phyloP scores from a whole-genome alignment of 2,113 vertebrate genomes.

The Scomber colias region DNA sequence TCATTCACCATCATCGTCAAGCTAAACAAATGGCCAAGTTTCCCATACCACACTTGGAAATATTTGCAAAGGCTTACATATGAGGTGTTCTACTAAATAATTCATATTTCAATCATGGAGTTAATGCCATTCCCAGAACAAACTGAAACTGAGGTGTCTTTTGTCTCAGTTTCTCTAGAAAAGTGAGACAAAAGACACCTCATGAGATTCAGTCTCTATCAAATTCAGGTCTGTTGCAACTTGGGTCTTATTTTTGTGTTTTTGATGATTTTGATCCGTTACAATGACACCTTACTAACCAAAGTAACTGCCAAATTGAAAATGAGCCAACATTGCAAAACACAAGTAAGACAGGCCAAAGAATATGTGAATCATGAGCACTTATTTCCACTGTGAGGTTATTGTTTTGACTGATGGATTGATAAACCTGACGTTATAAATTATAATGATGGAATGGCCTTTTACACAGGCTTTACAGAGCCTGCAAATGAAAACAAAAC shows the following conservation, averaged over 20 bases:
- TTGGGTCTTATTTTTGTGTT: background rate
- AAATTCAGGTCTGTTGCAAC: too few species aligned
- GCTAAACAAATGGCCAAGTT: slow-evolving; percentile 29
- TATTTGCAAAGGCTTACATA: slow-evolving; percentile 45
- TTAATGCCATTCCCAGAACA: slow-evolving; percentile 34
- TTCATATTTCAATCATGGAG: slow-evolving; percentile 58
- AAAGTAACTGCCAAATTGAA: background rate
- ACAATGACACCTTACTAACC: too few species aligned
- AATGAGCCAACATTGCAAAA: background rate
- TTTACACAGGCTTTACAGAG: too few species aligned
- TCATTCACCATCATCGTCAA: slow-evolving; percentile 38
- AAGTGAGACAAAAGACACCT: background rate
- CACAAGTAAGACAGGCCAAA: background rate
- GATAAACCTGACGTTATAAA: too few species aligned
- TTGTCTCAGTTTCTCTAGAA: background rate
- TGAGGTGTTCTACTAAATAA: slow-evolving; percentile 59
- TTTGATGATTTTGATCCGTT: background rate
- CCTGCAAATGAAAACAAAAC: too few species aligned
- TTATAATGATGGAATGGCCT: too few species aligned
- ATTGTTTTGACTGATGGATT: too few species aligned
- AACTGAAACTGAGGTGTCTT: background rate
- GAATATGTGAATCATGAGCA: background rate
- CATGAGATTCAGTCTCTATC: background rate
- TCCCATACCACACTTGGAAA: slow-evolving; percentile 16
- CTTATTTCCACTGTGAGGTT: too few species aligned